Percentiles rank a stretch among this genome's conserved stretches.
Conservation (phyloP, 2,797 vertebrate species). For the Bufotes viridis region DNA sequence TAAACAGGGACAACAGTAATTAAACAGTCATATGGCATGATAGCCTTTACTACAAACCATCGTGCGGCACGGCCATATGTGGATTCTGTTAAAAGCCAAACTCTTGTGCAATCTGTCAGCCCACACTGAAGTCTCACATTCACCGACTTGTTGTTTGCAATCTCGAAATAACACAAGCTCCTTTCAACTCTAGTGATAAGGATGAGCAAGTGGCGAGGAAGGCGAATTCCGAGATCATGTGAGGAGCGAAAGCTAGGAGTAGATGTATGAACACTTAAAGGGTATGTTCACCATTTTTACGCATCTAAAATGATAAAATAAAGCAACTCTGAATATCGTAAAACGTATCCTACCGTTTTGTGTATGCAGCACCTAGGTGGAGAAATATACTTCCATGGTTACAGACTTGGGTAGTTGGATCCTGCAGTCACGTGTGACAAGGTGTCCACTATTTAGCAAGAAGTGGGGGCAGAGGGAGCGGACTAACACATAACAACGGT, state of each 20-base stretch:
- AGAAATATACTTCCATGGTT: neutral
- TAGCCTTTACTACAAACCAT: conserved; percentile 40
- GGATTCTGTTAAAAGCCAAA: conserved; percentile 33
- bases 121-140: conserved; percentile 25
- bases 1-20: conserved; percentile 45
- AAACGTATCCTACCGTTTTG: too few species aligned
- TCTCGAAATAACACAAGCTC: conserved; percentile 24
- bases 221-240: neutral
- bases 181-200: neutral
- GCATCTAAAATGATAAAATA: too few species aligned
- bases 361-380: too few species aligned
- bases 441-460: too few species aligned
- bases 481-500: too few species aligned
- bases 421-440: too few species aligned
- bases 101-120: conserved; percentile 46
- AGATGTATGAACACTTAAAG: neutral
- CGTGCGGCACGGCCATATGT: conserved; percentile 38
- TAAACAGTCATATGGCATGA: conserved; percentile 51
- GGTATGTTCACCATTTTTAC: neutral
- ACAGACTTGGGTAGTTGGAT: neutral
- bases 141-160: conserved; percentile 13
- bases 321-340: too few species aligned
- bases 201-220: neutral
- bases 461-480: too few species aligned
- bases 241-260: neutral